Conservation (phyloP, 1,140 invertebrate species). For the Zaprionus camerounensis region DNA sequence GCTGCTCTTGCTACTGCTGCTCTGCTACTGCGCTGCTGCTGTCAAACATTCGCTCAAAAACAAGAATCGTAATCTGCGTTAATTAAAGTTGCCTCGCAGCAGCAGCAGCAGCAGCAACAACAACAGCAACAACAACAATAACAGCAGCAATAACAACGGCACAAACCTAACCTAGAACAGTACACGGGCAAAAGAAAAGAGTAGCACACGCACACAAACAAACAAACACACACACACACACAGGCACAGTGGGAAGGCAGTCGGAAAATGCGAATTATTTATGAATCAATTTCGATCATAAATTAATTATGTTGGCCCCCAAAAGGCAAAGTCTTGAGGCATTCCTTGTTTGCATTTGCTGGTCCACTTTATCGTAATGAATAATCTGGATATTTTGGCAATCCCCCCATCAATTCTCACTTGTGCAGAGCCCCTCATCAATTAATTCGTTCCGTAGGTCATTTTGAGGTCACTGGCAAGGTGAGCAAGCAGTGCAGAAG, state of each 20-base stretch:
- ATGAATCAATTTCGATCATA: slow-evolving; percentile 77
- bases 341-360: slow-evolving; percentile 5
- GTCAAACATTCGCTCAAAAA: slow-evolving; percentile 23
- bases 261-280: slow-evolving; percentile 60
- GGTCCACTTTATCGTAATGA: slow-evolving; percentile 38
- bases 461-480: slow-evolving; percentile 18
- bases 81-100: slow-evolving; percentile 52
- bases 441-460: slow-evolving; percentile 56
- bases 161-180: neutral
- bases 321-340: slow-evolving; percentile 2
- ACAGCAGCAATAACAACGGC: neutral
- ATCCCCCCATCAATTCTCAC: slow-evolving; percentile 51
- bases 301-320: slow-evolving; percentile 64
- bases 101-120: neutral
- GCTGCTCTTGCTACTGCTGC: slow-evolving; percentile 15
- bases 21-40: neutral
- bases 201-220: neutral
- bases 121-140: neutral
- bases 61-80: slow-evolving; percentile 67
- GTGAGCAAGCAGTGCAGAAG: neutral
- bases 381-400: slow-evolving; percentile 45
- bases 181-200: neutral
- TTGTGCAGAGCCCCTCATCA: slow-evolving; percentile 55
- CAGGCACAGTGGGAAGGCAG: neutral
- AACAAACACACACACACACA: neutral